Evolutionary conservation across 2,113 vertebrate species (phyloP).

Genomic region (Cyprinodon variegatus): DNA sequence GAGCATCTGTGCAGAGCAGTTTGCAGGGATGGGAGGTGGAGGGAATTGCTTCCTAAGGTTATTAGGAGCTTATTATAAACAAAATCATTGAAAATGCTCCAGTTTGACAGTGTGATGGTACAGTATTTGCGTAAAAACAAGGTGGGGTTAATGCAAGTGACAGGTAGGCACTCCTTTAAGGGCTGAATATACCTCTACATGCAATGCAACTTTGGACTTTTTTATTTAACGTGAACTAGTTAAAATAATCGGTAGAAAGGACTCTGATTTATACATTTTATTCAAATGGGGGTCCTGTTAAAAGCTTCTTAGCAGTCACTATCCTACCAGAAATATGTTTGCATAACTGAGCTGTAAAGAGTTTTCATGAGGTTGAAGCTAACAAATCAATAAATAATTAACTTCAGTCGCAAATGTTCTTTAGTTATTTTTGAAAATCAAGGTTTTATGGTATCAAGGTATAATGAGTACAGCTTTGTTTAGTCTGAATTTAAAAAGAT

Average conservation of each 20-base stretch:
- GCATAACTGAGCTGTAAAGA: background rate
- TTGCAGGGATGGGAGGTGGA: constrained; percentile 4
- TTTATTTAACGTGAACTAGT: background rate
- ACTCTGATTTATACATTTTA: background rate
- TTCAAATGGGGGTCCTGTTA: background rate
- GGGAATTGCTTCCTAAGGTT: background rate
- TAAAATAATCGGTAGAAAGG: too few species aligned
- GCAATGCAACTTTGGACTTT: background rate
- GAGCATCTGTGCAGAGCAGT: constrained; percentile 16
- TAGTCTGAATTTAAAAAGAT: too few species aligned
- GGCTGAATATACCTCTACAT: background rate
- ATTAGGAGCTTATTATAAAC: constrained; percentile 30
- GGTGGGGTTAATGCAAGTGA: background rate
- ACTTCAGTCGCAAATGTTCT: background rate
- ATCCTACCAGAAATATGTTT: background rate
- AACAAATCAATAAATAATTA: background rate
- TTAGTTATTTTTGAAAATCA: background rate
- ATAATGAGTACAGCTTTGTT: too few species aligned
- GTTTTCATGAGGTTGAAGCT: background rate
- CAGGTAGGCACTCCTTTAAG: too few species aligned
- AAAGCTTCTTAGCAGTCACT: background rate
- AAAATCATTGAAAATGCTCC: constrained; percentile 15
- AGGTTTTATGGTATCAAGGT: too few species aligned
- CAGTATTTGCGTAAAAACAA: background rate
- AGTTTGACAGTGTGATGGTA: background rate